Base-by-base conservation (phyloP, 2,797 vertebrate genomes). In the Sparidentex hasta region DNA sequence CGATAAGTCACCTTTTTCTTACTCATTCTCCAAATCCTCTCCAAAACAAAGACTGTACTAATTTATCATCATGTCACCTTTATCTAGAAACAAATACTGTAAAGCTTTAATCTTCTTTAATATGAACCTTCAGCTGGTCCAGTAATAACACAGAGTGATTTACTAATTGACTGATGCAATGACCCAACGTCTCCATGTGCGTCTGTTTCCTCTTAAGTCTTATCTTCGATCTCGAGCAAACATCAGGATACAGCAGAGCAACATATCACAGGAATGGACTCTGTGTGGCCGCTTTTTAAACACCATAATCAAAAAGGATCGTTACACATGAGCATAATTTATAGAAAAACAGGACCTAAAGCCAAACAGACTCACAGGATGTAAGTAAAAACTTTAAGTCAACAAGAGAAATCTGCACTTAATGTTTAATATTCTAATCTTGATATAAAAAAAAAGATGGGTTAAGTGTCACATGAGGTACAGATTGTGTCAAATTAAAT, bases 201-300 rank as follows among this genome's bases (percentile, higher is more conserved):
- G 76, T 82, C 62, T 82, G 79, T 51, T 84, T 74, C 69, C 57
- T 68, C 65, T 74, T 59, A 38, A 65, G 25, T 54, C 68, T 50
- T 69, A 77, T 83, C 57, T 21, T 8, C 52, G 20, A 87, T 77
- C 76, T 80, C 38, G 20, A 46, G 48, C 29, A 78, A 82, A 71
- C 72, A 75, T 65, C 54, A 67, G 62, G 74, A 77, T 56, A 51
- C 68, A 63, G 65, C 48, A 18, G n/a, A n/a, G 68, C 21, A 58
- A 38, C 57, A 33, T 65, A 61, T 57, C 46, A 44, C 12, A 25
- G 20, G 0, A 29, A 18, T 44, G 23, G 21, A 44, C 55, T 58
- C 33, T 1, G 33, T 38, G 11, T 17, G 57, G 23, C n/a, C 68
- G 33, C 51, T 38, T 62, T 18, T 18, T 51, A 72, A 67, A 63